Conservation (phyloP, 2,797 vertebrate genomes). For the Vireo griseus region DNA sequence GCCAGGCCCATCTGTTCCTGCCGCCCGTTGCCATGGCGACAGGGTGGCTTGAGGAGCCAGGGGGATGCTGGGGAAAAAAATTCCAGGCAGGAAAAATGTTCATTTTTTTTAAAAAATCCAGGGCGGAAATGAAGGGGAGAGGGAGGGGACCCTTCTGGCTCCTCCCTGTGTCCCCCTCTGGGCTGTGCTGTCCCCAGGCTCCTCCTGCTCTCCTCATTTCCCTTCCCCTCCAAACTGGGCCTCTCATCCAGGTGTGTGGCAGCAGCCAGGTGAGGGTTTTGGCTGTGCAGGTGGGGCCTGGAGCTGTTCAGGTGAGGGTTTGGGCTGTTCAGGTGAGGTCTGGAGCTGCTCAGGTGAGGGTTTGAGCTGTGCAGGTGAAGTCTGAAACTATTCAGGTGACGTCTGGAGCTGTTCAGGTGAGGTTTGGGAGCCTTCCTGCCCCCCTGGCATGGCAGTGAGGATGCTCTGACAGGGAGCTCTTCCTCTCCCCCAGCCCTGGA, state of each 20-base stretch:
- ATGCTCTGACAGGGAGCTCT: neutral
- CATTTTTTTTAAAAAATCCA: neutral
- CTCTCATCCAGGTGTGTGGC: neutral
- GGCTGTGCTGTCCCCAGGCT: neutral
- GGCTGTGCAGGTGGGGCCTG: neutral
- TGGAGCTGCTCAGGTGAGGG: neutral
- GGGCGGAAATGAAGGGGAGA: neutral
- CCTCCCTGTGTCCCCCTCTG: neutral
- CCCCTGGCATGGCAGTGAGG: neutral
- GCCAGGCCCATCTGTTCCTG: slow-evolving; percentile 91
- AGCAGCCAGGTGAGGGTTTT: neutral
- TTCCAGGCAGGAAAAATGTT: neutral
- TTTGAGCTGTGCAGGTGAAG: neutral
- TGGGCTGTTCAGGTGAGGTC: neutral
- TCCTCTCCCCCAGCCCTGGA: neutral
- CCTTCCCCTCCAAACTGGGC: neutral
- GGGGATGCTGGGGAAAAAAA: slow-evolving; percentile 29
- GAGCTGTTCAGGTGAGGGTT: fast-evolving
- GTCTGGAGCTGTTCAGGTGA: neutral
- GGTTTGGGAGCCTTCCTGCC: neutral
- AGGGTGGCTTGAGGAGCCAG: slow-evolving; percentile 81
- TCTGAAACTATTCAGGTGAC: neutral
- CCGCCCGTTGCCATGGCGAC: slow-evolving; percentile 84
- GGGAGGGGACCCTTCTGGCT: neutral
- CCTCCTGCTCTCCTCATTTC: neutral